phyloP scores from a whole-genome alignment of 2,888 invertebrate species.

The Apoda limacodes region DNA sequence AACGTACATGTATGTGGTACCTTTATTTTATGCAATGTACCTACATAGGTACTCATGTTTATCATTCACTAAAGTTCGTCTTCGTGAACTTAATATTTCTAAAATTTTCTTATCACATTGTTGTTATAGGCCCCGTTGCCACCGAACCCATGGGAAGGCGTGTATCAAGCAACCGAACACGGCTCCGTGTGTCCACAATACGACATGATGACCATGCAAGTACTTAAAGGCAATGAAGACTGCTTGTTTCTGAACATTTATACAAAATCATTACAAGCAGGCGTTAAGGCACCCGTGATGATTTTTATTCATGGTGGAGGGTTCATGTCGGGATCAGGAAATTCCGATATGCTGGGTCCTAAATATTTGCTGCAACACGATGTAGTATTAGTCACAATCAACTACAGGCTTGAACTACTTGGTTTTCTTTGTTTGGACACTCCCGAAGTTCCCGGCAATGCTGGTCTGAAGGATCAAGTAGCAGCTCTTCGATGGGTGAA shows the following conservation, averaged over 20 bases:
- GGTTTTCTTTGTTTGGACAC: conserved; percentile 34
- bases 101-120: too few relatives aligned
- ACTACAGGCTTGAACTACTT: conserved; percentile 40
- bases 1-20: too few relatives aligned
- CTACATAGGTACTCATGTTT: too few relatives aligned
- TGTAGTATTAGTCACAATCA: conserved; percentile 49
- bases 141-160: conserved; percentile 34
- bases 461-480: conserved; percentile 49
- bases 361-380: conserved; percentile 43
- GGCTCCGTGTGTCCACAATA: conserved; percentile 43
- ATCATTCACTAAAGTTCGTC: too few relatives aligned
- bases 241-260: conserved; percentile 47
- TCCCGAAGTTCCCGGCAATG: conserved; percentile 45
- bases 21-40: too few relatives aligned
- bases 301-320: conserved; percentile 54
- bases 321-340: conserved; percentile 42
- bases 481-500: conserved; percentile 39
- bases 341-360: conserved; percentile 38
- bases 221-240: conserved; percentile 37
- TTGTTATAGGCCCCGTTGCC: conserved; percentile 40
- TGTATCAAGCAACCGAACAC: conserved; percentile 38
- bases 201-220: conserved; percentile 26
- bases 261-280: conserved; percentile 26
- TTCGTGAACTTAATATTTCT: too few relatives aligned
- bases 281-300: conserved; percentile 41